Conservation (phyloP, 2,888 invertebrate genomes). For the Nymphalis c-album region DNA sequence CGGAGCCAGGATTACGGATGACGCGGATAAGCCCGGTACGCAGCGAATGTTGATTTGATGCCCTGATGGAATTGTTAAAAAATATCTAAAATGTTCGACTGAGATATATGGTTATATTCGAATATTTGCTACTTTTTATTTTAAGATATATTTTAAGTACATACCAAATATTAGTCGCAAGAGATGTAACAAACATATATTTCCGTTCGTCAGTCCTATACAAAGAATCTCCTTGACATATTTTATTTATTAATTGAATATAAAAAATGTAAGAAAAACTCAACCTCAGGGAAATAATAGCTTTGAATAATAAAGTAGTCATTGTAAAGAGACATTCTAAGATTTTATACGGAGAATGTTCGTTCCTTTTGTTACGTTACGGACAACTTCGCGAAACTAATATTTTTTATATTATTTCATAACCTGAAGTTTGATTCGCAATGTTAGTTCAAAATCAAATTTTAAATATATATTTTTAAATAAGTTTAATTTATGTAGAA, state of each 20-base stretch:
- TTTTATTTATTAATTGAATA: conserved; percentile 34
- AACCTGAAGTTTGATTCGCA: no score
- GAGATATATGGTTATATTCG: neutral
- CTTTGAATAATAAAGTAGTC: conserved; percentile 33
- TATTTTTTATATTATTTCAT: conserved; percentile 7
- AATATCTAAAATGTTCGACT: neutral
- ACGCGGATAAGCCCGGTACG: conserved; percentile 28
- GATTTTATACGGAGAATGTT: conserved; percentile 25
- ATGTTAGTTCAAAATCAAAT: no score
- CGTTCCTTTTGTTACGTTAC: conserved; percentile 23
- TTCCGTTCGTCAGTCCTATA: neutral
- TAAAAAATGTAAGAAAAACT: conserved; percentile 32
- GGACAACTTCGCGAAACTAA: conserved; percentile 15
- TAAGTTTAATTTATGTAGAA: no score
- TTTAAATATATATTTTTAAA: no score
- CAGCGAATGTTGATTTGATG: conserved; percentile 30
- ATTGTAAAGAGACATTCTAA: conserved; percentile 25
- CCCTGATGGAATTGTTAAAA: conserved; percentile 26
- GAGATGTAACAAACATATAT: neutral
- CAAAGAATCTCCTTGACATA: conserved; percentile 21
- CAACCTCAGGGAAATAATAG: conserved; percentile 35
- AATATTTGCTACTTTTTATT: neutral
- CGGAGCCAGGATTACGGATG: conserved; percentile 31
- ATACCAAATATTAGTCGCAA: neutral
- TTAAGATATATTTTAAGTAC: no score